Percentiles rank a stretch among this genome's conserved stretches.
These are phyloP conservation scores for Myiopsitta monachus DNA, from an alignment of 2,113 vertebrate genomes.

Conservation along the genomic window DNA sequence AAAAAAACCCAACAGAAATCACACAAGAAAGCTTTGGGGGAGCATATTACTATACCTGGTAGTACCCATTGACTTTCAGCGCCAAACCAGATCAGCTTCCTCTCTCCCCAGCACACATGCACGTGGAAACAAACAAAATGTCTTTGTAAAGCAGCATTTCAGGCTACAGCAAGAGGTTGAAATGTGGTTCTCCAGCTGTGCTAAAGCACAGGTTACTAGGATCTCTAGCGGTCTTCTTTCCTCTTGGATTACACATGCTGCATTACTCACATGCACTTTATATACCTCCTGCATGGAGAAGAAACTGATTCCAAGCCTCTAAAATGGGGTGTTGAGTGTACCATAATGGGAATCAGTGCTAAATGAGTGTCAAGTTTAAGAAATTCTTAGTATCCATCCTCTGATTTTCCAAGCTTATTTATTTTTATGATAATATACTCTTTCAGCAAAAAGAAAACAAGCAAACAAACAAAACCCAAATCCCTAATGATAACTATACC, in stretches of 20 bases:
- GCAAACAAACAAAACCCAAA: background rate
- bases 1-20: background rate
- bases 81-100: background rate
- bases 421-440: background rate
- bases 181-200: background rate
- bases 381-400: background rate
- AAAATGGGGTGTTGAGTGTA: background rate
- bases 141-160: background rate
- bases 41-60: background rate
- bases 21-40: background rate
- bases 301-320: background rate
- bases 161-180: background rate
- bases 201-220: background rate
- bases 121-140: accelerated
- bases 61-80: background rate
- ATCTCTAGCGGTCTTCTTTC: background rate
- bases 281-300: accelerated
- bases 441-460: background rate
- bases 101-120: accelerated
- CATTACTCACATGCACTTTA: background rate
- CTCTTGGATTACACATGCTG: background rate
- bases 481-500: background rate
- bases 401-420: background rate
- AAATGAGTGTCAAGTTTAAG: background rate
- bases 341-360: background rate